Percentiles rank a stretch among this genome's conserved stretches.
phyloP scores from a whole-genome alignment of 2,113 vertebrate species.

The Phodopus roborovskii region DNA sequence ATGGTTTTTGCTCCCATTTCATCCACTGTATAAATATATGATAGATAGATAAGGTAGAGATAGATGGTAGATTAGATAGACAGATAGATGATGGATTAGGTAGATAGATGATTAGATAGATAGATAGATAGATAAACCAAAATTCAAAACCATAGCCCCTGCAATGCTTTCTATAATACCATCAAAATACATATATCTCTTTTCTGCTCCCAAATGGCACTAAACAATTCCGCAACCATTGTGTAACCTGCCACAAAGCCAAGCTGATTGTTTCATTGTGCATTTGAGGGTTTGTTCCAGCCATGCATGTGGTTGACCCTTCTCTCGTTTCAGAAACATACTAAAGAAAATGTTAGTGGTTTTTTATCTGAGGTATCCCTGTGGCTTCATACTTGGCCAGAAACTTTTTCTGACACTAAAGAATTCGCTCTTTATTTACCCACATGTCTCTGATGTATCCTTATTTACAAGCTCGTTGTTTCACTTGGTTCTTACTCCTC shows the following conservation, averaged over 20 bases:
- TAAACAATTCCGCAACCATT: background rate
- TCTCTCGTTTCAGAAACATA: background rate
- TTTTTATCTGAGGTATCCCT: background rate
- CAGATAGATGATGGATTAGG: too few relatives aligned
- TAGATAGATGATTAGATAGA: too few relatives aligned
- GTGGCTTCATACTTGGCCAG: background rate
- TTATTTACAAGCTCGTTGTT: slow-evolving; percentile 45
- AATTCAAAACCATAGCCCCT: background rate
- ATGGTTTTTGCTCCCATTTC: background rate
- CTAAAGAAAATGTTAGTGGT: background rate
- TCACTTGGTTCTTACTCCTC: slow-evolving; percentile 24
- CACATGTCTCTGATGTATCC: slow-evolving; percentile 9
- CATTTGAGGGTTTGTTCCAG: background rate
- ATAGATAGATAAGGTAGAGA: background rate
- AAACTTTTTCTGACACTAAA: slow-evolving; percentile 43
- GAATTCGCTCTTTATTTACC: background rate
- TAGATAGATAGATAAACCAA: background rate
- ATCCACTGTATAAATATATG: background rate
- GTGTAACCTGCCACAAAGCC: background rate
- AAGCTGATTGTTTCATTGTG: background rate
- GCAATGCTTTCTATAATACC: background rate
- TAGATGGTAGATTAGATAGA: too few relatives aligned
- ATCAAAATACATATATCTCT: background rate
- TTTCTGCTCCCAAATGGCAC: background rate
- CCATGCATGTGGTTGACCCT: background rate